These are phyloP conservation scores for Tiliqua scincoides DNA, from an alignment of 2,113 vertebrate genomes.

Conservation along the genomic window DNA sequence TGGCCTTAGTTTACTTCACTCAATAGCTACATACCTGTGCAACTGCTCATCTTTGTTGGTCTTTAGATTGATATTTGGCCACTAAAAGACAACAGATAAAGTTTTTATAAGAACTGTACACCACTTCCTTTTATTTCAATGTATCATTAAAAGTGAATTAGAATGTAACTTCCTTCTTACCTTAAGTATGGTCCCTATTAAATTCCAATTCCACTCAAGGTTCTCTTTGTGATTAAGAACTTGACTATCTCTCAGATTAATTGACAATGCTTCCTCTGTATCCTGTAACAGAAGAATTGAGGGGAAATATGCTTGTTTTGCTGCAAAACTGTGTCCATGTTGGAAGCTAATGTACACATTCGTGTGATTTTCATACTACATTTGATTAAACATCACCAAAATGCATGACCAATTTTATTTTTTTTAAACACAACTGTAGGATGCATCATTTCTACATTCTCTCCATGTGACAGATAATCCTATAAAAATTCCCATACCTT, in stretches of 20 bases:
- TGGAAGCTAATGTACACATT: conserved; percentile 1
- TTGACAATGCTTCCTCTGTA: conserved; percentile 93
- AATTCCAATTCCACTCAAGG: conserved; percentile 97
- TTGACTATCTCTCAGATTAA: conserved; percentile 94
- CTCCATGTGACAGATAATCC: background rate
- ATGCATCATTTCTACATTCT: background rate
- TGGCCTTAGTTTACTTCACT: background rate
- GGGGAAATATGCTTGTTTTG: background rate
- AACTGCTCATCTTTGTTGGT: conserved; percentile 98
- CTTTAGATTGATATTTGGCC: conserved; percentile 96
- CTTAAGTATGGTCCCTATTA: conserved; percentile 97
- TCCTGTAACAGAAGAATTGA: conserved; percentile 78
- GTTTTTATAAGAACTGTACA: conserved; percentile 37
- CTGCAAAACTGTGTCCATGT: background rate
- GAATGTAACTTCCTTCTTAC: conserved; percentile 68
- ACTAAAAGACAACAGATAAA: conserved; percentile 79
- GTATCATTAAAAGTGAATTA: background rate
- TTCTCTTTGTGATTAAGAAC: conserved; percentile 98
- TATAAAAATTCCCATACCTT: background rate
- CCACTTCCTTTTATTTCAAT: background rate
- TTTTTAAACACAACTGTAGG: background rate
- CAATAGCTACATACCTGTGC: conserved; percentile 86
- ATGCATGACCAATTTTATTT: background rate
- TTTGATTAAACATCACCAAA: background rate
- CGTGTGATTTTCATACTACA: background rate